phyloP scores from a whole-genome alignment of 2,888 invertebrate genomes.

The Myopa tessellatipennis region DNA sequence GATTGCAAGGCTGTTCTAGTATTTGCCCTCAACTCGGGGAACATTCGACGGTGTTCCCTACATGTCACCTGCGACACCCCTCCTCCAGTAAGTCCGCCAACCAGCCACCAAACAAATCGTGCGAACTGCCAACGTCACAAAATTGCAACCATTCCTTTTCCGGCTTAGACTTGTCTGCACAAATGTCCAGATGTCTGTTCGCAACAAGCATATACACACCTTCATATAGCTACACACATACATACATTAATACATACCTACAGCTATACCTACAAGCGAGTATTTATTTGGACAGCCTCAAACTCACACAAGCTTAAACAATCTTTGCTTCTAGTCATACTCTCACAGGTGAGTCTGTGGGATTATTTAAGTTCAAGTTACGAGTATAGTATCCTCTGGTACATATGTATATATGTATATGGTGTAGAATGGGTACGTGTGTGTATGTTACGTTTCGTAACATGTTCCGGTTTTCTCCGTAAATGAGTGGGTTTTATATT shows the following conservation, averaged over 20 bases:
- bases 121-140: conserved; percentile 24
- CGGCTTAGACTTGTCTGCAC: conserved; percentile 31
- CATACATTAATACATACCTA: not conserved
- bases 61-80: not conserved
- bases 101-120: not conserved
- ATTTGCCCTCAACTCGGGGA: not conserved
- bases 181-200: conserved; percentile 33
- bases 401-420: too few relatives aligned
- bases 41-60: not conserved
- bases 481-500: conserved; percentile 13
- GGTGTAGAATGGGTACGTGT: too few relatives aligned
- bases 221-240: not conserved
- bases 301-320: not conserved
- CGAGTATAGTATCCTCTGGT: not conserved
- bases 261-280: not conserved
- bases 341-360: not conserved
- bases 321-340: not conserved
- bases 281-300: not conserved
- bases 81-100: not conserved
- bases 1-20: conserved; percentile 20
- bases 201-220: not conserved
- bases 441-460: conserved; percentile 1
- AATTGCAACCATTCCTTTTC: conserved; percentile 22
- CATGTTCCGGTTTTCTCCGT: not conserved
- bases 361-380: not conserved